These are phyloP conservation scores for Spodoptera frugiperda DNA, from an alignment of 1,140 invertebrate genomes.

Conservation along the genomic window DNA sequence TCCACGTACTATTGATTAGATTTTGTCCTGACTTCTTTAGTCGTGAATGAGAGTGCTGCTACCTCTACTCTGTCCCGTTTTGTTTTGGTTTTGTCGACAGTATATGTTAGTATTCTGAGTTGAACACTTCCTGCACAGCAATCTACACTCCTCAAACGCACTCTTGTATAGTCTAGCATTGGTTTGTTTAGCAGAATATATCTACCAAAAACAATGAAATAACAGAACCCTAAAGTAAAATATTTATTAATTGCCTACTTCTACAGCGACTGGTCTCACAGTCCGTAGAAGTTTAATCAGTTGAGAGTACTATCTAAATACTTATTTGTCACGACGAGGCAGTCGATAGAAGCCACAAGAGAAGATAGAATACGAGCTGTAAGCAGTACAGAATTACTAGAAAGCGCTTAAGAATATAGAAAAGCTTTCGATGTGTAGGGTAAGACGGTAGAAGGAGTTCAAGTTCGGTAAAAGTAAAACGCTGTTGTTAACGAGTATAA, in stretches of 20 bases:
- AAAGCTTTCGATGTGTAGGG: constrained; percentile 68
- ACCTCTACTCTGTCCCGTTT: constrained; percentile 22
- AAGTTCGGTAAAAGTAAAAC: constrained; percentile 11
- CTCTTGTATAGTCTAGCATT: constrained; percentile 39
- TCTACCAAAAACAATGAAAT: constrained; percentile 31
- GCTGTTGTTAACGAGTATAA: constrained; percentile 15
- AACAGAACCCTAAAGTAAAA: constrained; percentile 10
- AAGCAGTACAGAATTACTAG: constrained; percentile 15
- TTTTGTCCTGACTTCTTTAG: constrained; percentile 23
- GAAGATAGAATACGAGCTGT: constrained; percentile 27
- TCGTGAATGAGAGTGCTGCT: constrained; percentile 42
- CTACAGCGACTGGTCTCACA: constrained; percentile 23
- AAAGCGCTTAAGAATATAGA: constrained; percentile 56
- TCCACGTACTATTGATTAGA: constrained; percentile 20
- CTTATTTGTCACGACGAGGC: neutral
- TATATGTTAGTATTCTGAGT: constrained; percentile 35
- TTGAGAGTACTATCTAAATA: constrained; percentile 11
- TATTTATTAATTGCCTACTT: neutral
- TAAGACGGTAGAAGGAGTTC: constrained; percentile 27
- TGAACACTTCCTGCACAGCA: constrained; percentile 45
- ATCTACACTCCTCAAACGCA: constrained; percentile 41
- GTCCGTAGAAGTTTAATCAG: constrained; percentile 7
- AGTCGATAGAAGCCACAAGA: constrained; percentile 21
- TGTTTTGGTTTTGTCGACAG: constrained; percentile 38
- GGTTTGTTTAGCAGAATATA: constrained; percentile 26